Percentiles rank a stretch among this genome's conserved stretches.
Conservation (phyloP, 2,888 invertebrate genomes). For the Julus scanicus region DNA sequence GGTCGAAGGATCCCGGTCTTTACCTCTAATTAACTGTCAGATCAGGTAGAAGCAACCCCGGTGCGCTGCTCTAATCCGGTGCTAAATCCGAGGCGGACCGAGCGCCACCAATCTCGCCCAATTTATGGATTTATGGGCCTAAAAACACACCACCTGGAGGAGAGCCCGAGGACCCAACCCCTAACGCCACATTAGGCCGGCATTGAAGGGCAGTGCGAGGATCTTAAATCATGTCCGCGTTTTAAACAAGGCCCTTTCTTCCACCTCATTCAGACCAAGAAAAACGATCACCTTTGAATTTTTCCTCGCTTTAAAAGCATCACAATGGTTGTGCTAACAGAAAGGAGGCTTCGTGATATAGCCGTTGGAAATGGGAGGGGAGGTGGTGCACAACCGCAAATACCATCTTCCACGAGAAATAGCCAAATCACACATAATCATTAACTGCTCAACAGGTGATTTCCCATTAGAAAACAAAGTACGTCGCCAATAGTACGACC, state of each 20-base stretch:
- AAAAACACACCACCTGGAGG: constrained; percentile 13
- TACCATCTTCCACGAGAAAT: no score
- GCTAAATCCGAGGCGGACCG: constrained; percentile 20
- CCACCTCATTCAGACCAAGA: constrained; percentile 44
- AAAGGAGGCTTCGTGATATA: neutral
- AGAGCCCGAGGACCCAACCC: constrained; percentile 9
- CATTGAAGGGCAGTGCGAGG: neutral
- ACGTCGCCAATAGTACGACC: no score
- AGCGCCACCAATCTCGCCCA: neutral
- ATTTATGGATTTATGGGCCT: constrained; percentile 27
- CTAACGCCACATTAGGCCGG: neutral
- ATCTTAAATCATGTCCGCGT: constrained; percentile 37
- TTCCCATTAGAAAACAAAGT: no score
- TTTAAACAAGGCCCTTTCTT: constrained; percentile 39
- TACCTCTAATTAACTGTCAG: constrained; percentile 48
- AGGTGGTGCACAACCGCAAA: no score
- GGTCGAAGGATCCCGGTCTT: constrained; percentile 8
- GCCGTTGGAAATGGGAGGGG: neutral
- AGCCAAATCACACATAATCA: no score
- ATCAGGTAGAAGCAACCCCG: neutral
- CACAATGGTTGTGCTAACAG: constrained; percentile 43
- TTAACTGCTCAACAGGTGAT: no score
- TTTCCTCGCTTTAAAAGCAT: neutral
- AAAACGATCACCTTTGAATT: constrained; percentile 44
- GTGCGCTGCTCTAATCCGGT: neutral